Evolutionary conservation across 1,140 invertebrate species (phyloP).

Genomic region (Periplaneta americana): DNA sequence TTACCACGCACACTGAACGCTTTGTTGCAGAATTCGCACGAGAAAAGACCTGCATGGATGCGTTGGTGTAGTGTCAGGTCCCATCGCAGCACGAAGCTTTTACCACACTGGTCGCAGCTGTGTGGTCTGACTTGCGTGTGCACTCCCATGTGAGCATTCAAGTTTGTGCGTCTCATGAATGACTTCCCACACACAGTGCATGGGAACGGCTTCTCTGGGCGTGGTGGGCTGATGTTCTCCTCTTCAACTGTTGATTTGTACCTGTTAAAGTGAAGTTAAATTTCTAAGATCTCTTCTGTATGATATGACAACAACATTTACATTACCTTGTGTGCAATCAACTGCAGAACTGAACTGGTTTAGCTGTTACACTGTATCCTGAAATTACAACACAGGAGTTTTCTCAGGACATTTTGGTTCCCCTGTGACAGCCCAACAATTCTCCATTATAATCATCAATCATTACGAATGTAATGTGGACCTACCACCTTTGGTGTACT

Average conservation of each 20-base stretch:
- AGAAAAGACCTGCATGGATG: constrained; percentile 41
- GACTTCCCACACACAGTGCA: constrained; percentile 16
- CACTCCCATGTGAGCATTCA: constrained; percentile 17
- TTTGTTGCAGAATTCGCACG: constrained; percentile 24
- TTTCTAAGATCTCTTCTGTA: no score
- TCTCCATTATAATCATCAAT: no score
- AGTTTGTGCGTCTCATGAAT: constrained; percentile 20
- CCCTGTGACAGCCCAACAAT: no score
- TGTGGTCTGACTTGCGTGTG: constrained; percentile 17
- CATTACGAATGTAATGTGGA: no score
- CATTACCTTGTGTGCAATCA: no score
- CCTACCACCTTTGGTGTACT: no score
- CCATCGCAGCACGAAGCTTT: constrained; percentile 31
- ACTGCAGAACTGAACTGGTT: no score
- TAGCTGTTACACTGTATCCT: no score
- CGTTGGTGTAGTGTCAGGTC: constrained; percentile 42
- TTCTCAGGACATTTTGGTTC: no score
- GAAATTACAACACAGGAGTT: no score
- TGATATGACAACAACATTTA: no score
- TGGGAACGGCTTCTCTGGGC: constrained; percentile 16
- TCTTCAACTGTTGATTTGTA: background rate
- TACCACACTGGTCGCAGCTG: constrained; percentile 9
- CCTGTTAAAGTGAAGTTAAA: background rate
- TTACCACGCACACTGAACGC: constrained; percentile 23
- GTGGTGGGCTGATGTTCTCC: background rate